Evolutionary conservation across 2,888 invertebrate genomes (phyloP).

Genomic region (Pseudococcus viburni): DNA sequence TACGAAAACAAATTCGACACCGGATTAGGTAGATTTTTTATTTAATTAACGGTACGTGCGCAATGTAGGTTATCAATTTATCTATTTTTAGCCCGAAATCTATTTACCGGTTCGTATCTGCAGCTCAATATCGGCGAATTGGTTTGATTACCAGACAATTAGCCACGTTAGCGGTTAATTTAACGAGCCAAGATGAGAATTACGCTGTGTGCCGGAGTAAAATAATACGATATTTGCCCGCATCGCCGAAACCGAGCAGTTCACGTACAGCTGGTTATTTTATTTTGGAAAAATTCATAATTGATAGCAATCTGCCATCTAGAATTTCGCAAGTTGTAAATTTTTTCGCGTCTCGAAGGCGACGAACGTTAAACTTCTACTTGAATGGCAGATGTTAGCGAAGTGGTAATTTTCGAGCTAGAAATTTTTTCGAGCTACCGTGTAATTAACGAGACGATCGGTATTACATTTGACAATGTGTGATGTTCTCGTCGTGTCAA

Average conservation of each 20-base stretch:
- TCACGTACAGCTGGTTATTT: conserved; percentile 33
- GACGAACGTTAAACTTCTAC: neutral
- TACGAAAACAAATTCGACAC: conserved; percentile 19
- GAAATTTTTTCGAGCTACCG: conserved; percentile 33
- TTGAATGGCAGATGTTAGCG: neutral
- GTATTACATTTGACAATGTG: conserved; percentile 34
- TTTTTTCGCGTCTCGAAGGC: neutral
- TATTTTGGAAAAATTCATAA: neutral
- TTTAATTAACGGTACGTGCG: neutral
- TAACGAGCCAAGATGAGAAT: neutral
- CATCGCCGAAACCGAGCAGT: neutral
- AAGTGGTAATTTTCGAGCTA: neutral
- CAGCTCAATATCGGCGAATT: neutral
- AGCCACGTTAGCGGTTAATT: conserved; percentile 16
- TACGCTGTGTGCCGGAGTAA: neutral
- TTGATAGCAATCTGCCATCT: conserved; percentile 17
- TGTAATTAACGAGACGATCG: conserved; percentile 13
- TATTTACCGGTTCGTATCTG: neutral
- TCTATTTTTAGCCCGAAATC: conserved; percentile 3
- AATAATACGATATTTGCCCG: conserved; percentile 19
- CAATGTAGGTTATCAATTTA: neutral
- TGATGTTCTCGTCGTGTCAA: conserved; percentile 36
- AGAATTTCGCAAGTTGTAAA: conserved; percentile 3
- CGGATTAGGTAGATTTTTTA: neutral
- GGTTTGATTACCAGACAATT: conserved; percentile 26